These are phyloP conservation scores for Polylopha cassiicola DNA, from an alignment of 2,888 invertebrate species.

Conservation along the genomic window DNA sequence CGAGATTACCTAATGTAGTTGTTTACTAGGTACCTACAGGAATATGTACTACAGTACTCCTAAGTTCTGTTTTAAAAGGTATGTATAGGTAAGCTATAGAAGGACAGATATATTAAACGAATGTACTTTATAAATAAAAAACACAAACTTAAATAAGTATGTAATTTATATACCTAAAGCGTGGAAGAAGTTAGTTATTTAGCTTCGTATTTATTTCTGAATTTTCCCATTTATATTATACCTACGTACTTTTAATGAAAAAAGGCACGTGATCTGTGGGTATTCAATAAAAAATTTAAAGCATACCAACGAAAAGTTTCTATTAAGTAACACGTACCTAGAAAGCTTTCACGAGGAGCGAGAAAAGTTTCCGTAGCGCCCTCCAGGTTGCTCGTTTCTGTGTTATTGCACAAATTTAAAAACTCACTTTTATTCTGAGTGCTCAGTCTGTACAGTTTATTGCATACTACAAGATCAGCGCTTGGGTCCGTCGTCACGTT, in stretches of 20 bases:
- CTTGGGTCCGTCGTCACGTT: slow-evolving; percentile 30
- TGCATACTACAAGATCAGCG: slow-evolving; percentile 48
- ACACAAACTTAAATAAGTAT: too few species aligned
- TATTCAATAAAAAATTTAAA: slow-evolving; percentile 14
- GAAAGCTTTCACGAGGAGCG: slow-evolving; percentile 32
- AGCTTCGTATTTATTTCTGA: too few species aligned
- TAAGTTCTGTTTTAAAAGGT: too few species aligned
- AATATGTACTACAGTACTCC: too few species aligned
- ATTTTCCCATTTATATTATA: too few species aligned
- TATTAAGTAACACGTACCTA: slow-evolving; percentile 34
- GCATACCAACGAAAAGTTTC: slow-evolving; percentile 8
- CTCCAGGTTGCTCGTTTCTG: slow-evolving; percentile 44
- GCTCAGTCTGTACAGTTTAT: slow-evolving; percentile 58
- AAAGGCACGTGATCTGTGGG: too few species aligned
- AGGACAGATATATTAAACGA: too few species aligned
- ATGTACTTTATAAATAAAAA: too few species aligned
- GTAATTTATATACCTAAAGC: too few species aligned
- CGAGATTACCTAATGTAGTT: background rate
- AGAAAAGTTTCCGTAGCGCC: slow-evolving; percentile 31
- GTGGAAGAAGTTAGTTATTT: too few species aligned
- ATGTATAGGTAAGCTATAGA: too few species aligned
- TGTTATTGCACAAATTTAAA: slow-evolving; percentile 32
- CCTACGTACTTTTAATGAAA: too few species aligned
- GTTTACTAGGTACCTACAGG: background rate
- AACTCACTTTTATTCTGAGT: slow-evolving; percentile 40